Conservation (phyloP, 2,113 vertebrate genomes). For the Psilopsiagon aymara region DNA sequence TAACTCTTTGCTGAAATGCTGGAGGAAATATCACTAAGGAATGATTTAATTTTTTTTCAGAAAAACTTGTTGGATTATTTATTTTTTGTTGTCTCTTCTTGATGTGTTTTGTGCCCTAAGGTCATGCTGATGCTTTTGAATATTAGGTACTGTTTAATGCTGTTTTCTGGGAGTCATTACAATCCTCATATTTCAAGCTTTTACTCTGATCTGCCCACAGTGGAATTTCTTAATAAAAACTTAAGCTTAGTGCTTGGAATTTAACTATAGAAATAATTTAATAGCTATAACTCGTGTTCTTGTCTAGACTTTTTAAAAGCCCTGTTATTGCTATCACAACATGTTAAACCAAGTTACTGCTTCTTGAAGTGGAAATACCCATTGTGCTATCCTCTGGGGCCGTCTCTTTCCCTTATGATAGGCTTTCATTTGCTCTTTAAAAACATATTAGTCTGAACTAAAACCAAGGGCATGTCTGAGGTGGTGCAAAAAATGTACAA, state of each 20-base stretch:
- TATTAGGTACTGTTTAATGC: not conserved
- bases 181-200: not conserved
- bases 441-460: not conserved
- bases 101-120: not conserved
- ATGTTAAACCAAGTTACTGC: not conserved
- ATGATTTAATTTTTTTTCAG: not conserved
- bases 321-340: not conserved
- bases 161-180: not conserved
- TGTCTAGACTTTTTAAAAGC: not conserved
- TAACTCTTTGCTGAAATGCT: not conserved
- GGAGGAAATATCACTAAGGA: not conserved
- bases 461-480: not conserved
- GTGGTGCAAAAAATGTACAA: not conserved
- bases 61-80: not conserved
- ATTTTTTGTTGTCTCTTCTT: not conserved
- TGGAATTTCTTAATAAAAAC: not conserved
- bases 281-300: not conserved
- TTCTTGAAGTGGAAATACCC: not conserved
- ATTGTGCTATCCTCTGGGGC: not conserved
- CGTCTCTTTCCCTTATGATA: not conserved
- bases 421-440: not conserved
- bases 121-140: not conserved
- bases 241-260: not conserved
- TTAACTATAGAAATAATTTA: not conserved
- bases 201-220: not conserved